These are phyloP conservation scores for Siniperca chuatsi DNA, from an alignment of 2,113 vertebrate species.

Conservation along the genomic window DNA sequence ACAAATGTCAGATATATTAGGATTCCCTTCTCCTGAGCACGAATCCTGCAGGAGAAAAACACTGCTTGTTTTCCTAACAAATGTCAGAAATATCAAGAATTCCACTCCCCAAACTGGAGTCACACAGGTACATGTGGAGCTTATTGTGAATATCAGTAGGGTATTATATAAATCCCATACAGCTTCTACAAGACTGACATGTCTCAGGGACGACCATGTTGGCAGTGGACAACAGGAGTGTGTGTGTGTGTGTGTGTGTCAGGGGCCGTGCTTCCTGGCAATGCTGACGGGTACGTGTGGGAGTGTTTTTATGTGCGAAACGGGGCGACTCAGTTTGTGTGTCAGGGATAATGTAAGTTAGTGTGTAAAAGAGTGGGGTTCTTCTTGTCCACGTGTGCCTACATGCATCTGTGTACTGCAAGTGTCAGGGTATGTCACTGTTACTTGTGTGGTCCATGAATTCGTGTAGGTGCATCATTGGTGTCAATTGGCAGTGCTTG, in stretches of 20 bases:
- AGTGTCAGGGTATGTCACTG: background rate
- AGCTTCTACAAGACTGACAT: conserved; percentile 27
- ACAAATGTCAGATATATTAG: conserved; percentile 62
- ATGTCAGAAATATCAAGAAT: conserved; percentile 59
- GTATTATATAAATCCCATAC: conserved; percentile 40
- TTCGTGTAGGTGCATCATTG: background rate
- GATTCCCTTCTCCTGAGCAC: conserved; percentile 19
- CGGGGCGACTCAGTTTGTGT: background rate
- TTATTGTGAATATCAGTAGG: conserved; percentile 37
- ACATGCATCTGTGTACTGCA: background rate
- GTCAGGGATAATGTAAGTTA: background rate
- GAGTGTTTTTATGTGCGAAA: conserved; percentile 1
- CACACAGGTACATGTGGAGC: conserved; percentile 6
- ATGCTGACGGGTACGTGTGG: background rate
- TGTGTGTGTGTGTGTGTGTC: conserved; percentile 12
- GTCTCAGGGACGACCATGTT: conserved; percentile 14
- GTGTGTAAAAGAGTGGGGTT: background rate
- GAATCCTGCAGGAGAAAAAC: conserved; percentile 41
- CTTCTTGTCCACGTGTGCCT: background rate
- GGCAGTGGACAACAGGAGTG: background rate
- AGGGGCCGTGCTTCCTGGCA: background rate
- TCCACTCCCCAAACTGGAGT: conserved; percentile 27
- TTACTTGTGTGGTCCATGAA: conserved; percentile 7
- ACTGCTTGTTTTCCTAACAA: conserved; percentile 51
- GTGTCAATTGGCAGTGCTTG: background rate